Conservation (phyloP, 2,888 invertebrate species). For the Sarcophaga rosellei region DNA sequence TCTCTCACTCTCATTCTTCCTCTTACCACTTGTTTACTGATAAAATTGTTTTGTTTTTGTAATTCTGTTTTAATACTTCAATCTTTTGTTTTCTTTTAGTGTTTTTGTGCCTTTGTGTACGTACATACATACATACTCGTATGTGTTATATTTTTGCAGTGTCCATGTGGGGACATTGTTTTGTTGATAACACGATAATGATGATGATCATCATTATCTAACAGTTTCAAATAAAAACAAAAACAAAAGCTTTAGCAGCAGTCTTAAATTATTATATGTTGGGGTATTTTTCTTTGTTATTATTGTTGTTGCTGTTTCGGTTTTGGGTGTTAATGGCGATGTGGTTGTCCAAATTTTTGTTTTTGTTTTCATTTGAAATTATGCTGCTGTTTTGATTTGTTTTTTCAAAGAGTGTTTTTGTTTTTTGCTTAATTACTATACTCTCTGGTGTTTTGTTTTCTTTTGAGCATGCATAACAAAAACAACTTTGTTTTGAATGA, state of each 20-base stretch:
- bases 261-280: slow-evolving; percentile 13
- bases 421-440: slow-evolving; percentile 11
- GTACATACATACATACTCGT: slow-evolving; percentile 56
- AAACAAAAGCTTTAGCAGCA: background rate
- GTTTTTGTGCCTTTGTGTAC: slow-evolving; percentile 64
- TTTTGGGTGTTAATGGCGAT: background rate
- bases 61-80: slow-evolving; percentile 28
- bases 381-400: background rate
- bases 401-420: background rate
- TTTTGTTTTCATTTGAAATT: background rate
- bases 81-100: slow-evolving; percentile 51
- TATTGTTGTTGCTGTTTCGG: too few relatives aligned
- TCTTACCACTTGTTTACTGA: slow-evolving; percentile 44
- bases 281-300: background rate
- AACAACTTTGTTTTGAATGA: background rate
- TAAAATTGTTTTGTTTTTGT: slow-evolving; percentile 52
- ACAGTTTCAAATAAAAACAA: slow-evolving; percentile 16
- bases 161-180: slow-evolving; percentile 52
- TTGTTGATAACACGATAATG: slow-evolving; percentile 48
- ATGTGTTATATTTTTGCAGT: slow-evolving; percentile 56
- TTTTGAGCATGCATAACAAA: background rate
- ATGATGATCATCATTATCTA: slow-evolving; percentile 48
- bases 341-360: slow-evolving; percentile 25
- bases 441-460: background rate
- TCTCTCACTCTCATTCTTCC: background rate